Base-by-base conservation (phyloP, 1,140 invertebrate species). In the Brachionus asplanchnoidis region DNA sequence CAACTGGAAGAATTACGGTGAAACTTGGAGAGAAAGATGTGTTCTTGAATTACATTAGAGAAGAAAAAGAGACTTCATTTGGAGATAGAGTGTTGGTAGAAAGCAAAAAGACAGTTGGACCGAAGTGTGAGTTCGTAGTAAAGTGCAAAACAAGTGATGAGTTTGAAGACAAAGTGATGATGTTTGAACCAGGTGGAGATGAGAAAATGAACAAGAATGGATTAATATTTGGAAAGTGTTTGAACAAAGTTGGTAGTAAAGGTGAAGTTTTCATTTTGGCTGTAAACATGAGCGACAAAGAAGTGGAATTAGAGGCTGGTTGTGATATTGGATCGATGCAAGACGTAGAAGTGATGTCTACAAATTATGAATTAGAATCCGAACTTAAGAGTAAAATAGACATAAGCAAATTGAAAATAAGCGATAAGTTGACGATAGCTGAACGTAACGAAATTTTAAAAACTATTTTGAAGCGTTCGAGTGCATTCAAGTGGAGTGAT, bases 391-490 rank as follows among this genome's bases (percentile, higher is more conserved):
- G 28, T 26, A 66, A 66, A 66, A 66, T 66, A 28, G 65, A 66
- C 65, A 32, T 66, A 26, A 28, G 8, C 23, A 66, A 66, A 66
- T 66, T 66, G 28, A 66, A 66, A 32, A 66, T 66, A 66, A 66
- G 28, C 28, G 23, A 26, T 66, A 28, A 28, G 28, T 28, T 66
- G 28, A 9, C 65, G 23, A 66, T 32, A 66, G 8, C 65, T 66
- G 65, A 66, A 66, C 23, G 65, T 26, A 66, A 66, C 65, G 65
- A 66, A 66, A 66, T 66, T 66, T 66, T 66, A 66, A 66, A 66
- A 66, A 28, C 28, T 26, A 32, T 66, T 66, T 66, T 53, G 12
- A 53, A 53, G 50, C 50, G 50, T 53, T 53, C 50, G 50, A 53
- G 50, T 53, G 50, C 50, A 53, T 53, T 53, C 50, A 53, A 53